Percentiles rank a stretch among this genome's conserved stretches.
phyloP scores from a whole-genome alignment of 2,113 vertebrate species.

The Nansenia antarctica region DNA sequence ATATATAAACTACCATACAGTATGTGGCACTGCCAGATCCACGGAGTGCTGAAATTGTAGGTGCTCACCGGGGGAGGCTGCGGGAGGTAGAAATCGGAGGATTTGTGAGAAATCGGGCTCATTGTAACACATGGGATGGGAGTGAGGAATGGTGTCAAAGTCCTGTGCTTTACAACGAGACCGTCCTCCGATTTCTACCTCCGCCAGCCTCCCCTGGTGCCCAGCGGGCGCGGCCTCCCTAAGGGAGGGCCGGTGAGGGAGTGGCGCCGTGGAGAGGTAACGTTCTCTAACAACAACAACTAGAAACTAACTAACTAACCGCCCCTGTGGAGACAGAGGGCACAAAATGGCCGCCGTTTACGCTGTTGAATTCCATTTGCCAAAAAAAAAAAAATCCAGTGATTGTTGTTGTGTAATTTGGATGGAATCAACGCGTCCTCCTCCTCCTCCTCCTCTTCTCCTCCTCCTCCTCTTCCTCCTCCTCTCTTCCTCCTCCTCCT shows the following conservation, averaged over 20 bases:
- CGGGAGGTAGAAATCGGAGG: too few species aligned
- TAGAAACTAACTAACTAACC: background rate
- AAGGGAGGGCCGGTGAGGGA: too few species aligned
- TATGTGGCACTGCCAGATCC: background rate
- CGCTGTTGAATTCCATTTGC: background rate
- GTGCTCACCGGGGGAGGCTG: too few species aligned
- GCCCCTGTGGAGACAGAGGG: background rate
- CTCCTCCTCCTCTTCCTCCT: background rate
- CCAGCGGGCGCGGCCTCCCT: too few species aligned
- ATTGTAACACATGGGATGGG: too few species aligned
- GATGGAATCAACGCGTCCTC: background rate
- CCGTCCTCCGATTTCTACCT: too few species aligned
- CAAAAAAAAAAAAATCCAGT: background rate
- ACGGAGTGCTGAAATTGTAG: background rate
- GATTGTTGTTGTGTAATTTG: background rate
- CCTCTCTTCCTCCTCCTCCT: background rate
- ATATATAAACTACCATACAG: conserved; percentile 4
- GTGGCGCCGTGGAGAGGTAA: too few species aligned
- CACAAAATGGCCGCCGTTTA: background rate
- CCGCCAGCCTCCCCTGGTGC: too few species aligned
- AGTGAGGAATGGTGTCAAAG: too few species aligned
- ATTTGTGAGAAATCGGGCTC: too few species aligned
- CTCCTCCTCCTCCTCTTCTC: background rate
- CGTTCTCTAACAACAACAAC: background rate
- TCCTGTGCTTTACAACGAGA: too few species aligned